A percentile compares a stretch with the other conserved stretches of the same genome.
phyloP scores from a whole-genome alignment of 2,888 invertebrate genomes.

The Coleophora deauratella region DNA sequence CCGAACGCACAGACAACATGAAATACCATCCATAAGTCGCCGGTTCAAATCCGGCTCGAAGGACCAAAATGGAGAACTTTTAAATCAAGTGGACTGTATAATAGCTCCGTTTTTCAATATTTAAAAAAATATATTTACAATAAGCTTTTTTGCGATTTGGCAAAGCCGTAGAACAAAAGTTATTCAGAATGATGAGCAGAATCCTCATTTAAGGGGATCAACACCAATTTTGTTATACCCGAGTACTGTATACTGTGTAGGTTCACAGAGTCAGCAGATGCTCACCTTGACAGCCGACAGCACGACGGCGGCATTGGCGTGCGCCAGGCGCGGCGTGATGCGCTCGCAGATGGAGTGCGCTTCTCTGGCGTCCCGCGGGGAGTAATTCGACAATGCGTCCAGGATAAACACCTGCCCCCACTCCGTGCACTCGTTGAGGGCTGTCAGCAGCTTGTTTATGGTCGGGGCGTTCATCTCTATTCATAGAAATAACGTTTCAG shows the following conservation, averaged over 20 bases:
- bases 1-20: no score
- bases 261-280: background rate
- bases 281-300: conserved; percentile 96
- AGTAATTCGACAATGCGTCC: conserved; percentile 97
- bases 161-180: no score
- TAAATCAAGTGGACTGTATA: no score
- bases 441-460: conserved; percentile 97
- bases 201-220: no score
- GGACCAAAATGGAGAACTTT: no score
- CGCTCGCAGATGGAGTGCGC: conserved; percentile 99
- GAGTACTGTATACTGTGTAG: no score
- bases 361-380: conserved; percentile 96
- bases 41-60: conserved; percentile 76
- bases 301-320: conserved; percentile 99
- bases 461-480: conserved; percentile 96
- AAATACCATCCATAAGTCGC: conserved; percentile 75
- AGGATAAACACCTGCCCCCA: conserved; percentile 99
- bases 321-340: conserved; percentile 96
- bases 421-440: conserved; percentile 99
- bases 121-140: no score
- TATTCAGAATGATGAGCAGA: no score
- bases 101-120: no score
- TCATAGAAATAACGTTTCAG: conserved; percentile 8
- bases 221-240: no score
- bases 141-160: no score